Evolutionary conservation across 1,140 invertebrate species (phyloP), one percentile per base, ranked within the genome.

Genomic region (Antheraea pernyi): DNA sequence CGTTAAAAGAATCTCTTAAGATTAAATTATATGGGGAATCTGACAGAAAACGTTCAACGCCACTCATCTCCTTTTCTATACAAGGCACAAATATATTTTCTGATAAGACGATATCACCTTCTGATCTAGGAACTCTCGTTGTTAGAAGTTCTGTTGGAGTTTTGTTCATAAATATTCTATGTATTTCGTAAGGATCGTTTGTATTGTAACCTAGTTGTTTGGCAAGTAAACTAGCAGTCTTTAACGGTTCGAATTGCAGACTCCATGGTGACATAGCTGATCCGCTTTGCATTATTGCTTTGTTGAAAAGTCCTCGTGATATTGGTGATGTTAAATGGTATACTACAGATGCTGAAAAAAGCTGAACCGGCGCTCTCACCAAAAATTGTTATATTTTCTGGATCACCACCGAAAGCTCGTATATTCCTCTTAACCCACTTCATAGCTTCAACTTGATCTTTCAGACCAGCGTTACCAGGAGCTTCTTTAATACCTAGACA

Each of bases 211-310:
- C 83, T 71, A 91, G 70, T 69, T 86, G 75, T 70, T 78, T 53
- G 0, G 80, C 88, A 7, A 91, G 71, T 16, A 65, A 37, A 58
- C 65, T 83, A 4, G 88, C 88, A 10, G 71, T 83, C 53, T 80
- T 67, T 7, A 86, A 19, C 10, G 86, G 88, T n/a, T 86, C 79
- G 65, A 82, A 82, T 37, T 86, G 85, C 3, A 85, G 75, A 70
- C 77, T 80, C 86, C 88, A 88, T 0, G 79, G 81, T 7, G 80
- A 82, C 42, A 85, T 80, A 3, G 82, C 80, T 8, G 88, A 83
- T 5, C 96, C 96, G 82, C 95, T 95, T 92, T 95, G 93, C 68
- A 94, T 75, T 61, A 96, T 95, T 3, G 83, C 84, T 75, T 77
- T 85, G 48, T 85, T 68, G 53, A 88, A 92, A 36, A 91, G 62